Evolutionary conservation across 2,888 invertebrate species (phyloP).

Genomic region (Nephrotoma flavescens): DNA sequence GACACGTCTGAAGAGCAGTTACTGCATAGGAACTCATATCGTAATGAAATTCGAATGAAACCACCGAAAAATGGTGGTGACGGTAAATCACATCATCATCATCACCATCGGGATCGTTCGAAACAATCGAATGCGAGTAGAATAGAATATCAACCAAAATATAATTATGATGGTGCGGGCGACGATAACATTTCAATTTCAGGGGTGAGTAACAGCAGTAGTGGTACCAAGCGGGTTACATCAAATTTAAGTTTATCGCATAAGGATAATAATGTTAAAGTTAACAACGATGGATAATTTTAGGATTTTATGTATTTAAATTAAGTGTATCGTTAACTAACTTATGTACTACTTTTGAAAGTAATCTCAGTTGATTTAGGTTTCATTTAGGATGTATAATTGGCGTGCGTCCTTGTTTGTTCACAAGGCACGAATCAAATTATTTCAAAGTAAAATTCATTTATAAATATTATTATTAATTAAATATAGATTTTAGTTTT

Average conservation of each 20-base stretch:
- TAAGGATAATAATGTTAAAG: not conserved
- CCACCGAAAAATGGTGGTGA: not conserved
- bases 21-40: not conserved
- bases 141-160: not conserved
- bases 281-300: not conserved
- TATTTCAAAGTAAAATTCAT: not conserved
- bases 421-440: not conserved
- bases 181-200: not conserved
- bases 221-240: not conserved
- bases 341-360: not conserved
- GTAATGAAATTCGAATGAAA: slow-evolving; percentile 3
- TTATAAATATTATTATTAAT: not conserved
- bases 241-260: not conserved
- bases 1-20: slow-evolving; percentile 1
- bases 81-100: not conserved
- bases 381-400: not conserved
- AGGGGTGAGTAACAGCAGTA: not conserved
- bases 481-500: not conserved
- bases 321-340: not conserved
- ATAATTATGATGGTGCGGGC: not conserved
- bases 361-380: not conserved
- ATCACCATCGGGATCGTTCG: not conserved
- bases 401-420: not conserved
- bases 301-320: not conserved
- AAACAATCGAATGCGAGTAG: not conserved